These are phyloP conservation scores for Syngnathus scovelli DNA, from an alignment of 2,113 vertebrate genomes.

Conservation along the genomic window DNA sequence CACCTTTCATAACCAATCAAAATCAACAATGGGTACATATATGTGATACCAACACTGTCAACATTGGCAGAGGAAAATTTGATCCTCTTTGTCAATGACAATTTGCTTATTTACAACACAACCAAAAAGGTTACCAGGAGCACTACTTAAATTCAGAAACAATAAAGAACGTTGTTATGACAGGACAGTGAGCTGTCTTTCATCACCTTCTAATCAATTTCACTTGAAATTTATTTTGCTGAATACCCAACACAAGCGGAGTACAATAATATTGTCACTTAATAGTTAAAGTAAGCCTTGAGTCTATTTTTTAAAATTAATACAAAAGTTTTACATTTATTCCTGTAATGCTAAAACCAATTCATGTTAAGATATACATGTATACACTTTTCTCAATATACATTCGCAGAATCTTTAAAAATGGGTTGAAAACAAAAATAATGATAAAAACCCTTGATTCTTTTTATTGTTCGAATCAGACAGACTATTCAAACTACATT, in stretches of 20 bases:
- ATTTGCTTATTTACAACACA: background rate
- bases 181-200: background rate
- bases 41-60: slow-evolving; percentile 3
- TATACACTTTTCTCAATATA: background rate
- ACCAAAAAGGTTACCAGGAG: background rate
- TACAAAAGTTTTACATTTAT: background rate
- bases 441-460: background rate
- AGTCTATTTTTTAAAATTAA: background rate
- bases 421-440: background rate
- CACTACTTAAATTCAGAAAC: slow-evolving; percentile 3
- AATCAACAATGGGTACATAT: background rate
- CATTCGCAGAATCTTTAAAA: background rate
- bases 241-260: background rate
- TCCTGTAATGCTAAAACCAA: background rate
- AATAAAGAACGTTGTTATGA: background rate
- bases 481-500: background rate
- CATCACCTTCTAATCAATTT: background rate
- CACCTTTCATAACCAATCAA: slow-evolving; percentile 10
- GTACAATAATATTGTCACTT: background rate
- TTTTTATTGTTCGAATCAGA: background rate
- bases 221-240: background rate
- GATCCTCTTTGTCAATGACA: slow-evolving; percentile 4
- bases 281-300: background rate
- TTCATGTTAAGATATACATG: background rate
- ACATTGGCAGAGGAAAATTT: slow-evolving; percentile 5